Percentiles rank a stretch among this genome's conserved stretches.
Evolutionary conservation across 2,888 invertebrate species (phyloP).

Genomic region (Nemoura dubitans): DNA sequence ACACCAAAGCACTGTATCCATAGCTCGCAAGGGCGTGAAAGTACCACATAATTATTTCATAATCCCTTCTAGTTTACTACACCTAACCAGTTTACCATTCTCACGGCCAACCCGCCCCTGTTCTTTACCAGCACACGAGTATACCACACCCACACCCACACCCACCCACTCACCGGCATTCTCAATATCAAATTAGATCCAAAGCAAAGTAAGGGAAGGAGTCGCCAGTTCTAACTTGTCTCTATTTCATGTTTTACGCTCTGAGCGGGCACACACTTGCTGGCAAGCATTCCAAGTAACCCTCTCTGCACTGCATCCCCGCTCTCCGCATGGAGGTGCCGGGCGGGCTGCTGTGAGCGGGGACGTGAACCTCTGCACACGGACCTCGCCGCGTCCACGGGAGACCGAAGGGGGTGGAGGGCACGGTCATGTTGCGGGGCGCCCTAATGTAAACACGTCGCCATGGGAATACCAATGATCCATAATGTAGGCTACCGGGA

Average conservation of each 20-base stretch:
- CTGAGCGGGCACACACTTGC: slow-evolving; percentile 24
- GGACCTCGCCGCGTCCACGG: not conserved
- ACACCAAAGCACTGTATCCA: not conserved
- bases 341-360: not conserved
- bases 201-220: slow-evolving; percentile 5
- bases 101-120: not conserved
- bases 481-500: not conserved
- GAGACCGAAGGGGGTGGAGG: not conserved
- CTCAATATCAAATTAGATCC: slow-evolving; percentile 38
- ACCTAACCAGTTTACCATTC: not conserved
- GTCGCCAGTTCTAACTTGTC: slow-evolving; percentile 8
- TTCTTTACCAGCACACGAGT: not conserved
- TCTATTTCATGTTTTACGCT: slow-evolving; percentile 23
- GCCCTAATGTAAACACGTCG: not conserved
- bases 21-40: not conserved
- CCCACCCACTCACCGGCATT: not conserved
- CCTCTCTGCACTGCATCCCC: not conserved
- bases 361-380: not conserved
- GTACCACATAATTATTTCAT: slow-evolving; percentile 12
- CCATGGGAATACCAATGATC: not conserved
- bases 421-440: not conserved
- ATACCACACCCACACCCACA: not conserved
- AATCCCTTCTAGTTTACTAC: not conserved
- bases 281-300: slow-evolving; percentile 19
- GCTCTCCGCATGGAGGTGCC: not conserved